Conservation (phyloP, 1,140 invertebrate genomes). For the Panulirus ornatus region DNA sequence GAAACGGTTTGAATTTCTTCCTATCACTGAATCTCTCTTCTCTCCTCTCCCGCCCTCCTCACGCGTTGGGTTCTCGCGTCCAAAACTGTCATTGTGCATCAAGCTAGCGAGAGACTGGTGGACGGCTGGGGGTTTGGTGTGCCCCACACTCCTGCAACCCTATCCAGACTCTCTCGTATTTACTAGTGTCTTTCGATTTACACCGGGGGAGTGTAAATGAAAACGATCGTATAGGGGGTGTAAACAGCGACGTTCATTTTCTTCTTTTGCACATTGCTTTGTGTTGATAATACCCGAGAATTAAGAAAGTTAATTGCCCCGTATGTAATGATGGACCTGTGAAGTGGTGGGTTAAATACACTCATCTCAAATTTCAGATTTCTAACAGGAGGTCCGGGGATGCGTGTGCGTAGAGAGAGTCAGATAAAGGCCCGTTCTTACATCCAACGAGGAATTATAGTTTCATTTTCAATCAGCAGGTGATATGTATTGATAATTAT, state of each 20-base stretch:
- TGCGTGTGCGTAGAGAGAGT: neutral
- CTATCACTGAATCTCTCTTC: too few relatives aligned
- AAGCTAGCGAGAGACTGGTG: constrained; percentile 38
- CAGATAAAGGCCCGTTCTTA: neutral
- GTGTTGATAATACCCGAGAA: neutral
- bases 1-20: constrained; percentile 64
- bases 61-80: constrained; percentile 53
- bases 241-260: neutral
- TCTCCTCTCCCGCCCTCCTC: constrained; percentile 34
- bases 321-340: constrained; percentile 23
- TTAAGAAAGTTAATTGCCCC: constrained; percentile 19
- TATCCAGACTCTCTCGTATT: neutral
- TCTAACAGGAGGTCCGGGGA: neutral
- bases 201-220: neutral
- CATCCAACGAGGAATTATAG: neutral
- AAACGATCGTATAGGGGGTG: neutral
- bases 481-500: neutral
- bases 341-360: constrained; percentile 42
- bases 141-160: neutral
- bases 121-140: constrained; percentile 28
- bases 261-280: too few relatives aligned
- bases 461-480: neutral
- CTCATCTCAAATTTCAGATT: neutral
- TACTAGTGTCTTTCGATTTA: neutral
- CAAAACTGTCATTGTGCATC: constrained; percentile 64